Conservation (phyloP, 2,113 vertebrate species). For the Dermatemys mawii region DNA sequence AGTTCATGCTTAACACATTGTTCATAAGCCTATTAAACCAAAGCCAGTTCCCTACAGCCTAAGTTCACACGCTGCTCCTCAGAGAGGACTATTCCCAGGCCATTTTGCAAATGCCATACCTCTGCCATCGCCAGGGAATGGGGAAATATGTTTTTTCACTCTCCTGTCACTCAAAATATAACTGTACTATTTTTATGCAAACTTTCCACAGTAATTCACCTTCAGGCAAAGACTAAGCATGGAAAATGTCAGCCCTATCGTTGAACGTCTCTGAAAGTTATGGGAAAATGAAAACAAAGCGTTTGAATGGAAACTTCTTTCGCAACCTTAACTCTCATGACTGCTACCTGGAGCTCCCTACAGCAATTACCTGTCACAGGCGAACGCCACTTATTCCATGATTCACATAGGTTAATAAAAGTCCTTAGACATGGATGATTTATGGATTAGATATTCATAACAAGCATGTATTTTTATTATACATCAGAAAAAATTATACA, state of each 20-base stretch:
- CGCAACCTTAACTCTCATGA: conserved; percentile 15
- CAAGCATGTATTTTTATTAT: conserved; percentile 18
- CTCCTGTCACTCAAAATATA: conserved; percentile 5
- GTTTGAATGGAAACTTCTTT: conserved; percentile 14
- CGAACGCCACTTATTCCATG: conserved; percentile 8
- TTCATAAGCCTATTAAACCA: background rate
- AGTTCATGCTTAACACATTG: background rate
- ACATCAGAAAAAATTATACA: conserved; percentile 9
- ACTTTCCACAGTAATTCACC: background rate
- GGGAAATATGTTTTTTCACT: background rate
- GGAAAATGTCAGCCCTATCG: conserved; percentile 9
- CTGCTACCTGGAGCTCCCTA: background rate
- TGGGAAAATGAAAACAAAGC: background rate
- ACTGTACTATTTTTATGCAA: background rate
- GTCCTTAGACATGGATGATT: conserved; percentile 22
- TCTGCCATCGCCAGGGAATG: background rate
- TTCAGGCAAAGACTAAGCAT: background rate
- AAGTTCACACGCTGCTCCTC: background rate
- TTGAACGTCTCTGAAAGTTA: background rate
- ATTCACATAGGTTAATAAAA: conserved; percentile 28
- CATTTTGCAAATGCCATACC: background rate
- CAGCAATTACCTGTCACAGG: background rate
- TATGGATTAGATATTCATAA: conserved; percentile 27
- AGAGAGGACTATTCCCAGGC: background rate
- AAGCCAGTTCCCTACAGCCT: background rate